Conservation (phyloP, 1,140 invertebrate genomes). For the Drosophila ambigua region DNA sequence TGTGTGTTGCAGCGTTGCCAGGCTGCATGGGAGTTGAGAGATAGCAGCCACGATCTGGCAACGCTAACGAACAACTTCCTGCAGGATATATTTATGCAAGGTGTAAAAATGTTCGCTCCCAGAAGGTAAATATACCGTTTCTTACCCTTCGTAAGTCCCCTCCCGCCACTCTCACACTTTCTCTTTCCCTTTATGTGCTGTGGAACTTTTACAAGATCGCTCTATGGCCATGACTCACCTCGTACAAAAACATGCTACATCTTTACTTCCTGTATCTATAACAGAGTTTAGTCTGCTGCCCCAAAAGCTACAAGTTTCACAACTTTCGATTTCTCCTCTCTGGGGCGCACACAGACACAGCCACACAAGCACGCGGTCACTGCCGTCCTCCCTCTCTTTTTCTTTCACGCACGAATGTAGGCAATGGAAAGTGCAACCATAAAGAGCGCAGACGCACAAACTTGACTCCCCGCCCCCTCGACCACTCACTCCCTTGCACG, state of each 20-base stretch:
- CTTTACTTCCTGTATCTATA: slow-evolving; percentile 67
- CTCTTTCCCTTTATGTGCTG: too few relatives aligned
- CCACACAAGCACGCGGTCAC: slow-evolving; percentile 9
- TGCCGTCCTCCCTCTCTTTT: neutral
- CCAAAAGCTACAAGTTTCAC: slow-evolving; percentile 63
- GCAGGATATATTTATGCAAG: too few relatives aligned
- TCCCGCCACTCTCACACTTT: too few relatives aligned
- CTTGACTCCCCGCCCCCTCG: slow-evolving; percentile 11
- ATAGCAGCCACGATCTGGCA: slow-evolving; percentile 47
- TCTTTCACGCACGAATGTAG: slow-evolving; percentile 60
- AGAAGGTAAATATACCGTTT: too few relatives aligned
- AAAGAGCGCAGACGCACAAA: slow-evolving; percentile 67
- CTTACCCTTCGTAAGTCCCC: too few relatives aligned
- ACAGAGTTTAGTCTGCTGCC: slow-evolving; percentile 48
- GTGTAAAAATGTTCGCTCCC: too few relatives aligned
- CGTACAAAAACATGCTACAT: too few relatives aligned
- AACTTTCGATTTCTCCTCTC: slow-evolving; percentile 41
- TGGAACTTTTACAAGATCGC: too few relatives aligned
- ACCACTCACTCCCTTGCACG: slow-evolving; percentile 3
- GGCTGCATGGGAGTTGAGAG: neutral
- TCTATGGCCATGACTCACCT: too few relatives aligned
- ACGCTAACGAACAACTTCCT: slow-evolving; percentile 28
- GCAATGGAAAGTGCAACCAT: slow-evolving; percentile 62
- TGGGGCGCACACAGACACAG: slow-evolving; percentile 10
- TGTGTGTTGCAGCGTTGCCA: slow-evolving; percentile 31